Evolutionary conservation across 2,888 invertebrate species (phyloP).

Genomic region (Mimumesa dahlbomi): DNA sequence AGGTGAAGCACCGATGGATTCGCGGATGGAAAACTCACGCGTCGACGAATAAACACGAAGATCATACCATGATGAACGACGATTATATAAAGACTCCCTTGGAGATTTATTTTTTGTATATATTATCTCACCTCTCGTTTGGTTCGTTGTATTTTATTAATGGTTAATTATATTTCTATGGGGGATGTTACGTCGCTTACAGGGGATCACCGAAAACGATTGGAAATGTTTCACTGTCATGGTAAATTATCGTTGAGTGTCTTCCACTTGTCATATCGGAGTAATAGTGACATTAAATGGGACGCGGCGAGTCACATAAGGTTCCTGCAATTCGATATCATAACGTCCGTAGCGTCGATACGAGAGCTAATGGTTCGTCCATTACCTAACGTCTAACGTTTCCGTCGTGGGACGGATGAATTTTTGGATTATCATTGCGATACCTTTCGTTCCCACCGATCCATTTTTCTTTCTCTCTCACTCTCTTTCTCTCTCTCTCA

Average conservation of each 20-base stretch:
- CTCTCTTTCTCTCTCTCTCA: no score
- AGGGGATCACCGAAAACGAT: constrained; percentile 7
- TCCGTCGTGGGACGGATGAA: constrained; percentile 46
- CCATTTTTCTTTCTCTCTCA: no score
- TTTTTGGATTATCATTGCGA: constrained; percentile 61
- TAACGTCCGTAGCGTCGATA: constrained; percentile 42
- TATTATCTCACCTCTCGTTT: no score
- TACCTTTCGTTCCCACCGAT: no score
- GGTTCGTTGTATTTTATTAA: no score
- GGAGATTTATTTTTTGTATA: no score
- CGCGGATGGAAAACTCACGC: no score
- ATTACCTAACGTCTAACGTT: constrained; percentile 60
- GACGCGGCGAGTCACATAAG: constrained; percentile 58
- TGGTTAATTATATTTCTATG: no score
- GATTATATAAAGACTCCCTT: no score
- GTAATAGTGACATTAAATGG: constrained; percentile 57
- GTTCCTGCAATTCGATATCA: constrained; percentile 65
- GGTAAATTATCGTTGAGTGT: constrained; percentile 29
- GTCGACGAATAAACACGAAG: no score
- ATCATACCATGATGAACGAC: no score
- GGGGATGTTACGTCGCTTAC: no score
- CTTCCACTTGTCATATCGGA: constrained; percentile 40
- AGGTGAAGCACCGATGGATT: neutral
- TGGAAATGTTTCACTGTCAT: constrained; percentile 22
- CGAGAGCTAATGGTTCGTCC: constrained; percentile 67